phyloP scores from a whole-genome alignment of 2,113 vertebrate genomes.

The Phaethornis superciliosus region DNA sequence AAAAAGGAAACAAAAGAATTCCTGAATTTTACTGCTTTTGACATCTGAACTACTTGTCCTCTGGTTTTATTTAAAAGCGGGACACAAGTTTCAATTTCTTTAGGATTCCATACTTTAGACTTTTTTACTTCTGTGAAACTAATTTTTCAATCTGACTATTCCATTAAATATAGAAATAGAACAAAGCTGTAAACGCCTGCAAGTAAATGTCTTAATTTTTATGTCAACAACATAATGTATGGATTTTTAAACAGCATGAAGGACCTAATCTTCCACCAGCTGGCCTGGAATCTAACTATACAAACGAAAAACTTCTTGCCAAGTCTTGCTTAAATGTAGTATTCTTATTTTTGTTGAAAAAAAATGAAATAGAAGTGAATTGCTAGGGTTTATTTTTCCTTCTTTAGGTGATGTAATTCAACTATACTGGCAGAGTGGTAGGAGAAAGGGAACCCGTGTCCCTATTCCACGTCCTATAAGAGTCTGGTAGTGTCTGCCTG shows the following conservation, averaged over 20 bases:
- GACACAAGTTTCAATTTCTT: neutral
- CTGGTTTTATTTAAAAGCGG: neutral
- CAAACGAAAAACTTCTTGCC: neutral
- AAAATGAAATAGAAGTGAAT: neutral
- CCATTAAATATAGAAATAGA: neutral
- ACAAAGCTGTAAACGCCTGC: neutral
- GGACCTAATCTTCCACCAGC: neutral
- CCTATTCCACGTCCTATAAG: neutral
- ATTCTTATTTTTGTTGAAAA: neutral
- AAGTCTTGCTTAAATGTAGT: neutral
- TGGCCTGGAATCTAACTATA: neutral
- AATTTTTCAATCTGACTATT: neutral
- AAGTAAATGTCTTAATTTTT: constrained; percentile 3
- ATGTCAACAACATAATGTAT: neutral
- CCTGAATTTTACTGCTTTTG: neutral
- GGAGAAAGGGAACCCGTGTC: neutral
- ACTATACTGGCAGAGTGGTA: neutral
- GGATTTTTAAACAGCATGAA: neutral
- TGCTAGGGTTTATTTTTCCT: constrained; percentile 3
- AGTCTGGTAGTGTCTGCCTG: neutral
- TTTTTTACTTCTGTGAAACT: neutral
- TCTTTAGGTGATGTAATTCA: neutral
- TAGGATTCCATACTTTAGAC: neutral
- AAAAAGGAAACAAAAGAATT: neutral
- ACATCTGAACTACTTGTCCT: neutral